Evolutionary conservation across 2,797 vertebrate genomes (phyloP), one percentile per base, ranked within the genome.

Genomic region (Craterocephalus amniculus): DNA sequence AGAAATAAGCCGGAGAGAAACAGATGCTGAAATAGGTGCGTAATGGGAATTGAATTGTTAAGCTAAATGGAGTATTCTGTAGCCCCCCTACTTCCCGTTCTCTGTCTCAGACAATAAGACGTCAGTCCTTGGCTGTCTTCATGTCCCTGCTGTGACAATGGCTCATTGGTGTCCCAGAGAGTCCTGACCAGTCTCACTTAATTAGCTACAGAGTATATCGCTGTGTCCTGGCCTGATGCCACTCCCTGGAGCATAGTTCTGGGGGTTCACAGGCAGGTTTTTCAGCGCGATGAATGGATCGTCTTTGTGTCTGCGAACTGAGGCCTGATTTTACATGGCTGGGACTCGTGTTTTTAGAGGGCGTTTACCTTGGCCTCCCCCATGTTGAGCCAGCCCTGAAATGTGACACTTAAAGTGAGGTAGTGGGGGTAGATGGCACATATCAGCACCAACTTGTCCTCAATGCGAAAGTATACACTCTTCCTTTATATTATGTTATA

Each of bases 291-390:
- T 94, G 94, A 95, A 94, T 93, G 92, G 91, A 80, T 91, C 81
- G 90, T 91, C 94, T 95, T 94, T 95, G 94, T 95, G 92, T 93
- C 92, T 92, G 89, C 87, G 83, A 77, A 93, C 93, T 94, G 91
- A 93, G 89, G 91, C 86, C 89, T 90, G 90, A 92, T 94, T 93
- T 94, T 92, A 93, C 91, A 92, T 84, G 89, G 91, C 90, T 49
- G 78, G 79, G 90, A 91, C 91, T 88, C 84, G 56, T 93, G 91
- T 94, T 92, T 91, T 93, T 84, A 76, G 89, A 90, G 88, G 89
- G 88, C 88, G 90, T 94, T 94, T 93, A 91, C 92, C 88, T 93
- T 92, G 91, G 91, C 91, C 89, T 89, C 90, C 87, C 80, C 84
- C 78, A 64, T 81, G 82, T 88, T 65, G 89, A 92, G 91, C 85